A percentile compares a stretch with the other conserved stretches of the same genome.
phyloP scores from a whole-genome alignment of 1,140 invertebrate species.

The Listronotus oregonensis region DNA sequence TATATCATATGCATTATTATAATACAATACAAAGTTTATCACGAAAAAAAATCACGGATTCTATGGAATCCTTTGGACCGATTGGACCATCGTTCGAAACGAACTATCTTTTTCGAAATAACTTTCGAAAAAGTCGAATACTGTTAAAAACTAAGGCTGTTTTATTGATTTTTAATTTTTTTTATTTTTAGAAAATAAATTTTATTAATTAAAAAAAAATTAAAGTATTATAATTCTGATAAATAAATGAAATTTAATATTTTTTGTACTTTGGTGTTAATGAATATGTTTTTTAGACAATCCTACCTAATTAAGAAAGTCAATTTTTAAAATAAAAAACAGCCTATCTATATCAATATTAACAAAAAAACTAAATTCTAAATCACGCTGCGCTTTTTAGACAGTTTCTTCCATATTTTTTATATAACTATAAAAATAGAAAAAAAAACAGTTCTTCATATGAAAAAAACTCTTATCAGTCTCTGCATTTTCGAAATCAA shows the following conservation, averaged over 20 bases:
- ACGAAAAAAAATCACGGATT: conserved; percentile 45
- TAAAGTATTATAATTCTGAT: neutral
- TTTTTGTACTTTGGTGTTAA: conserved; percentile 26
- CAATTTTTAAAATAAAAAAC: conserved; percentile 14
- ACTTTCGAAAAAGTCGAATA: conserved; percentile 36
- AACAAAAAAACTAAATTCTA: conserved; percentile 33
- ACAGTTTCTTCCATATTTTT: conserved; percentile 32
- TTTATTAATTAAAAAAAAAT: conserved; percentile 17
- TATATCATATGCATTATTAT: conserved; percentile 47
- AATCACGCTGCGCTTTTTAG: conserved; percentile 39
- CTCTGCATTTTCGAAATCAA: conserved; percentile 18
- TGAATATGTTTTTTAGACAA: neutral
- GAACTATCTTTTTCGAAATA: conserved; percentile 24
- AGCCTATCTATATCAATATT: conserved; percentile 19
- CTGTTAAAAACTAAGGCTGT: conserved; percentile 35
- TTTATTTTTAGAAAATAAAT: conserved; percentile 29
- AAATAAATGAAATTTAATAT: conserved; percentile 10
- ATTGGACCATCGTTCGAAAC: conserved; percentile 27
- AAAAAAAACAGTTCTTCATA: conserved; percentile 33
- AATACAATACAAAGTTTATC: conserved; percentile 44
- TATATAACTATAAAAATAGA: conserved; percentile 41
- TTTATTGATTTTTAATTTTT: conserved; percentile 8
- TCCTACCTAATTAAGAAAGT: too few relatives aligned
- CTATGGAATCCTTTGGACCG: conserved; percentile 29
- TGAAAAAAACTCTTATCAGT: conserved; percentile 34